Conservation (phyloP, 2,888 invertebrate genomes). For the Cephus runcator region DNA sequence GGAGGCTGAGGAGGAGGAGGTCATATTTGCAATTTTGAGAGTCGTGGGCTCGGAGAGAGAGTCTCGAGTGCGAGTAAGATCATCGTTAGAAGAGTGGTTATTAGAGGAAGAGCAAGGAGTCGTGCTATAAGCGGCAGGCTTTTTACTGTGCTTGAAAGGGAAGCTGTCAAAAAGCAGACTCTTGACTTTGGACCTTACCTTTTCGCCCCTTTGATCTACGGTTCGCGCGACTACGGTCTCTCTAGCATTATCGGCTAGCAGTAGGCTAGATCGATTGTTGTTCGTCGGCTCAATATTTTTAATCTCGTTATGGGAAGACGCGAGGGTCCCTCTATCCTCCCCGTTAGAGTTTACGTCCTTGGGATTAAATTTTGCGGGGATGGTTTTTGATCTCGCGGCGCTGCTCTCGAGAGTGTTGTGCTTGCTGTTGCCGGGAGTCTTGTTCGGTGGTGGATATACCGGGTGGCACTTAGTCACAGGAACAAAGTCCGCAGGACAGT, state of each 20-base stretch:
- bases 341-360: not conserved
- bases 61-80: not conserved
- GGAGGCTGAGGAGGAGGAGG: not conserved
- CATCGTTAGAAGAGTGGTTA: not conserved
- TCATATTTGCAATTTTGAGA: not conserved
- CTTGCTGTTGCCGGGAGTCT: slow-evolving; percentile 41
- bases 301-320: slow-evolving; percentile 6
- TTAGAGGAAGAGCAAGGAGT: slow-evolving; percentile 12
- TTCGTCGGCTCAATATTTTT: slow-evolving; percentile 15
- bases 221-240: slow-evolving; percentile 22
- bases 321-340: slow-evolving; percentile 4
- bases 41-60: not conserved
- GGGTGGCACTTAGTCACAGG: slow-evolving; percentile 61
- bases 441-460: slow-evolving; percentile 60
- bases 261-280: slow-evolving; percentile 24
- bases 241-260: slow-evolving; percentile 23
- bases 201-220: slow-evolving; percentile 38
- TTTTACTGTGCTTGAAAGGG: slow-evolving; percentile 32
- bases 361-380: slow-evolving; percentile 1
- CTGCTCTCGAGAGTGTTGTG: slow-evolving; percentile 35
- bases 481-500: slow-evolving; percentile 60
- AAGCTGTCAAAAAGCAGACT: slow-evolving; percentile 54
- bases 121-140: slow-evolving; percentile 45
- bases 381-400: slow-evolving; percentile 7
- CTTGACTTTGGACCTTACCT: slow-evolving; percentile 62